Evolutionary conservation across 2,113 vertebrate species (phyloP), one percentile per base, ranked within the genome.

Genomic region (Pseudorhombus dupliciocellatus): DNA sequence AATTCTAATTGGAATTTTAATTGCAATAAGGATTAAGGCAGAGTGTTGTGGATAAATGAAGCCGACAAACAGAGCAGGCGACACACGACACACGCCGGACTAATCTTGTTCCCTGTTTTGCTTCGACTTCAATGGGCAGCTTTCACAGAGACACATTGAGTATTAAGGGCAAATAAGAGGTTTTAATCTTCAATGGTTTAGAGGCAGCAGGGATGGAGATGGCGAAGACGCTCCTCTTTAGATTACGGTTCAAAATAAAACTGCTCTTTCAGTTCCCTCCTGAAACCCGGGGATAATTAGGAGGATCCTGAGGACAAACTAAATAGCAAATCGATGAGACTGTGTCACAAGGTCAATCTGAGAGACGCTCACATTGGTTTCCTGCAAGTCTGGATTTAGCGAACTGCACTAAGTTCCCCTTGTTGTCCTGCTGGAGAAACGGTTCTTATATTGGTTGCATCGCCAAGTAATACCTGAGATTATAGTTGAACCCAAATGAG

Each of bases 1-100:
- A 51, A 57, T 88, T 85, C 60, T 91, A 89, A 91, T 91, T 90
- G 81, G 81, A 87, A 91, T 90, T 86, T 85, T 87, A 91, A 93
- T 93, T 89, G 87, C 82, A 77, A 75, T 34, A 73, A 82, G 87
- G 87, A 89, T 91, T 90, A 88, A 75, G 52, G 63, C 67, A 75
- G 81, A 89, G 82, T 81, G 78, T 65, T 77, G 40, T 75, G 79
- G 80, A 73, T 91, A 84, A 91, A 82, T 87, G 84, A 79, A 73
- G 79, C 75, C 71, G 86, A 77, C 77, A 69, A 84, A 86, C 72
- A 75, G 77, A 87, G 73, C 66, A 75, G 30, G 26, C 5, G 55
- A 75, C 81, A 77, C 62, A 34, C 68, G 15, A 76, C 62, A 60
- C 56, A 65, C 52, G 62, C 71, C 51, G 77, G 77, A 84, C 79